Evolutionary conservation across 2,797 vertebrate genomes (phyloP).

Genomic region (Balearica regulorum): DNA sequence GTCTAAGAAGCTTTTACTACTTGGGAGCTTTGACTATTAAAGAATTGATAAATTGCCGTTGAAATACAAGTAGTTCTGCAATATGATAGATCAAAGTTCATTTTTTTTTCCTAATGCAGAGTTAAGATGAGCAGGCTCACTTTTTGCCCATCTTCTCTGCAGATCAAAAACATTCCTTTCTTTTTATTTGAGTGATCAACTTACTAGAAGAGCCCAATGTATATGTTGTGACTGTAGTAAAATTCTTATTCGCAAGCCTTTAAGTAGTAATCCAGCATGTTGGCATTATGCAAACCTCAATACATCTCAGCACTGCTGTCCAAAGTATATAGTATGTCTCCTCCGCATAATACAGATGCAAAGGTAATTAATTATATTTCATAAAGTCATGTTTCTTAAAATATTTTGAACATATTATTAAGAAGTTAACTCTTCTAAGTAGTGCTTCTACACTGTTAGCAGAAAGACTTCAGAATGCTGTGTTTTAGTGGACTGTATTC

Average conservation of each 20-base stretch:
- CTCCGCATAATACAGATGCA: background rate
- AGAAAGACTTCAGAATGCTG: background rate
- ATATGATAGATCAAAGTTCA: conserved; percentile 54
- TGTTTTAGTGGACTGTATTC: background rate
- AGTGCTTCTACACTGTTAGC: background rate
- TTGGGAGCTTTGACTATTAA: conserved; percentile 46
- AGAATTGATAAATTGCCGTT: conserved; percentile 41
- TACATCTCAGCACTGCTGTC: background rate
- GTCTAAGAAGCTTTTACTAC: conserved; percentile 17
- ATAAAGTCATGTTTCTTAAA: background rate
- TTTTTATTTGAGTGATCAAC: conserved; percentile 44
- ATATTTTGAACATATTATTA: background rate
- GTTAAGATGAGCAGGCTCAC: conserved; percentile 8
- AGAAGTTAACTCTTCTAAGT: background rate
- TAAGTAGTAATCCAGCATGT: background rate
- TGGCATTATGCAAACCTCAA: background rate
- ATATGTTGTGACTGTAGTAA: conserved; percentile 8
- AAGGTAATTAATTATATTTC: background rate
- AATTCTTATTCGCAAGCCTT: background rate
- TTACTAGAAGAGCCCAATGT: background rate
- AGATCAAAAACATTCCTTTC: conserved; percentile 42
- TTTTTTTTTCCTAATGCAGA: conserved; percentile 33
- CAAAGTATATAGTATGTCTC: background rate
- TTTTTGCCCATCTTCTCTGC: conserved; percentile 18
- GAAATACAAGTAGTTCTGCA: conserved; percentile 38